Evolutionary conservation across 2,888 invertebrate species (phyloP), one percentile per base, ranked within the genome.

Genomic region (Pristionchus exspectatus): DNA sequence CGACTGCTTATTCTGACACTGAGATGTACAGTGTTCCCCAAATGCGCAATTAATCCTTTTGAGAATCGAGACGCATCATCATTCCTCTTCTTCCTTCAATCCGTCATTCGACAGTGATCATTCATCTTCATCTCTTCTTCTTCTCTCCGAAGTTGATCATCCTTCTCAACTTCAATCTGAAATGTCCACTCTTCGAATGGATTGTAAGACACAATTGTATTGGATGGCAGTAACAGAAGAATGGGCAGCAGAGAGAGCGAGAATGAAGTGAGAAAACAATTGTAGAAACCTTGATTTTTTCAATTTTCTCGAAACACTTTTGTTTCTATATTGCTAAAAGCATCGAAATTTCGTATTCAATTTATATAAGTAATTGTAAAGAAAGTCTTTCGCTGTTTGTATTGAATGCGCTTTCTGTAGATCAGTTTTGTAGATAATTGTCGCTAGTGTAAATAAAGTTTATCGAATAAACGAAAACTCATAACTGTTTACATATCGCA

Each of bases 141-240:
- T 59, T 59, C 59, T 10, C 59, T 59, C 59, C 21, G 59, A 59
- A 59, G 59, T 59, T 24, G 59, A 59, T 24, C 18, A 21, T 18
- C 59, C 59, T 24, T 59, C 59, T 21, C 24, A 21, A 2, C 66
- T 10, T 14, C 66, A 66, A 14, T 27, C 66, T 66, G 66, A 27
- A 24, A 12, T 66, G 4, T n/a, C 66, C 33, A 30, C 72, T 1
- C 66, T 24, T 27, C 27, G 66, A 66, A 66, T 66, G n/a, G 72
- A 72, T 72, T 30, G 72, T 1, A 21, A 14, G 16, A 18, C 72
- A 7, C 72, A 72, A 33, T 7, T 33, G 16, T 33, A 33, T 30
- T 72, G 72, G 72, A 72, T 72, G 72, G 72, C 30, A 72, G 72
- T 72, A 5, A 72, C 72, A 12, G 72, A 72, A 18, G 33, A 72